Evolutionary conservation across 1,140 invertebrate species (phyloP).

Genomic region (Drosophila aff.): DNA sequence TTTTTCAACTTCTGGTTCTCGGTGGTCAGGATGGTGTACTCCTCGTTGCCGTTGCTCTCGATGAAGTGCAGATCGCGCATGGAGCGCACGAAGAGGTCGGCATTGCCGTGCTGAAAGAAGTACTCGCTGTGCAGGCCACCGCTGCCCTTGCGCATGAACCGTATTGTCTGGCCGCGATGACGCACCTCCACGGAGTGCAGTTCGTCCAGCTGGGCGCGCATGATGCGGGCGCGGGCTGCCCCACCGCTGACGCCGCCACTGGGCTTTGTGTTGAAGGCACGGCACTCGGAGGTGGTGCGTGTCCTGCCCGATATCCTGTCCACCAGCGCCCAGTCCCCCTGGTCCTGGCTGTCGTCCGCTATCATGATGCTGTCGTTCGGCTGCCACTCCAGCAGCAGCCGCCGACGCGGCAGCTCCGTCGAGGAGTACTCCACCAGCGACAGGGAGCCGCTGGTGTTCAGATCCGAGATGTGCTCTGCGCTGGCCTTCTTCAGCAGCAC

Average conservation of each 20-base stretch:
- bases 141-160: slow-evolving; percentile 88
- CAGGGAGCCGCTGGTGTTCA: slow-evolving; percentile 88
- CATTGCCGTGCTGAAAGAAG: slow-evolving; percentile 94
- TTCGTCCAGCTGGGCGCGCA: slow-evolving; percentile 88
- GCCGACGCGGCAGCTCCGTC: slow-evolving; percentile 64
- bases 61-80: slow-evolving; percentile 86
- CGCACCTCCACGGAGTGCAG: slow-evolving; percentile 89
- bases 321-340: slow-evolving; percentile 91
- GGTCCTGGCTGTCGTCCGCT: slow-evolving; percentile 91
- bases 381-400: slow-evolving; percentile 91
- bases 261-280: slow-evolving; percentile 78
- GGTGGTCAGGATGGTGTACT: slow-evolving; percentile 70
- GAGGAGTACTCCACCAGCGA: slow-evolving; percentile 86
- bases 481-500: slow-evolving; percentile 87
- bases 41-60: slow-evolving; percentile 60
- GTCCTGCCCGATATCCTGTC: slow-evolving; percentile 88
- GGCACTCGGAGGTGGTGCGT: slow-evolving; percentile 86
- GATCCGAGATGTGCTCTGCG: slow-evolving; percentile 86
- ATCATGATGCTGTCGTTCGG: slow-evolving; percentile 90
- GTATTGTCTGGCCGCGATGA: slow-evolving; percentile 89
- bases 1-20: slow-evolving; percentile 89
- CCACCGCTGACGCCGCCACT: slow-evolving; percentile 4
- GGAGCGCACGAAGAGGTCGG: slow-evolving; percentile 90
- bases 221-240: slow-evolving; percentile 86
- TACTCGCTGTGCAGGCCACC: slow-evolving; percentile 91